These are phyloP conservation scores for Phortica magna DNA, from an alignment of 2,888 invertebrate species.

Conservation along the genomic window DNA sequence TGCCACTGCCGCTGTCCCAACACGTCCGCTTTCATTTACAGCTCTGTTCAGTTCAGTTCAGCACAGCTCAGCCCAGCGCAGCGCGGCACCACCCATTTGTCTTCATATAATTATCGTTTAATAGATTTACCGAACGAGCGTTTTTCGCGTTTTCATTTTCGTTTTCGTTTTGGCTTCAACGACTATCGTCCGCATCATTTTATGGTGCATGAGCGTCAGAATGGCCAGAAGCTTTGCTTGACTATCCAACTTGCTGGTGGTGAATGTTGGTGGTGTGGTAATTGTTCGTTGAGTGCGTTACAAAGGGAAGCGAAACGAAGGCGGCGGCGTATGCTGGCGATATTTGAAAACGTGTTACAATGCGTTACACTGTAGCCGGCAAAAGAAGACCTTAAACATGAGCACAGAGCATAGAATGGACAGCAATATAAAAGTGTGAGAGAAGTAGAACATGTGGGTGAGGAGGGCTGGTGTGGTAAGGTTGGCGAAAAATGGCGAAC, in stretches of 20 bases:
- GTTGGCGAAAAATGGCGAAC: neutral
- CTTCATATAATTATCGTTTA: conserved; percentile 72
- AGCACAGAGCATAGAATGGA: too few relatives aligned
- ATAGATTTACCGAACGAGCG: conserved; percentile 72
- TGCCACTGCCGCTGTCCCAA: neutral
- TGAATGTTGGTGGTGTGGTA: conserved; percentile 38
- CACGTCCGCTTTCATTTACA: neutral
- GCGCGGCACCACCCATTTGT: conserved; percentile 60
- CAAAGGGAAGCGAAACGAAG: neutral
- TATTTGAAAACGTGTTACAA: conserved; percentile 32
- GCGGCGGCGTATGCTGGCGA: neutral
- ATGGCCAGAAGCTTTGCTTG: conserved; percentile 67
- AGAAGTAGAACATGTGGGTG: too few relatives aligned
- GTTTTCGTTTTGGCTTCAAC: conserved; percentile 52
- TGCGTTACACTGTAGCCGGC: neutral
- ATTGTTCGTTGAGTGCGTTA: neutral
- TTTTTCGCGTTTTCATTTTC: conserved; percentile 58
- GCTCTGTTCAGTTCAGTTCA: too few relatives aligned
- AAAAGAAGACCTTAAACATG: too few relatives aligned
- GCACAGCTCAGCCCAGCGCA: neutral
- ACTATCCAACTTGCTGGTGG: conserved; percentile 39
- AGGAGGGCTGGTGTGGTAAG: neutral
- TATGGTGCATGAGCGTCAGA: conserved; percentile 64
- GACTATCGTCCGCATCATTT: conserved; percentile 35
- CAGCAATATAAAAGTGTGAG: too few relatives aligned